Base-by-base conservation (phyloP, 2,888 invertebrate species). In the Acleris emargana region DNA sequence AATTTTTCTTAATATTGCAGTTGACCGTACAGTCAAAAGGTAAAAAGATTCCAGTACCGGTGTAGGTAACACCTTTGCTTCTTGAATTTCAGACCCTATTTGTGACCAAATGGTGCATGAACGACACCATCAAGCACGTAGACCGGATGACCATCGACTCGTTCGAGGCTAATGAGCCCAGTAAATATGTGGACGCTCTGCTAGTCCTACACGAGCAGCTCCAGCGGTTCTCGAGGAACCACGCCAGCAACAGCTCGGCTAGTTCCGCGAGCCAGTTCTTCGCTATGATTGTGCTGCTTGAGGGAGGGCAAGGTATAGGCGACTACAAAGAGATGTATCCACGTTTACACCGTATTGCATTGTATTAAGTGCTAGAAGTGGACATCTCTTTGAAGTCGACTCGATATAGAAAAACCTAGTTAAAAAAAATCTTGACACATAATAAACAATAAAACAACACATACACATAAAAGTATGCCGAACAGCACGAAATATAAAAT, bases 211-310 rank as follows among this genome's bases (percentile, higher is more conserved):
- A 79, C 0, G 49, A 73, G 0, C 68, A 70, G 1, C 69, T 93
- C 57, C 50, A 71, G 6, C 71, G 79, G 58, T 73, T 88, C n/a
- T 42, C 77, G 1, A 62, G 68, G 11, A 81, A 80, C 57, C 95
- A 95, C 75, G 74, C 84, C 11, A 57, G 73, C 6, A 89, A 93
- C 0, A 93, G 92, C 5, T 74, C 80, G 1, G 91, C 91, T 0
- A 94, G 94, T 66, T 84, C 93, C 1, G 83, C 88, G 62, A 93
- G 91, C 59, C 94, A 95, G 77, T 82, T 94, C 5, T 75, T 95
- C 1, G 88, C 93, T 1, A 93, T 95, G 92, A 82, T 79, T 22
- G 78, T 94, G 9, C 77, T 95, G 38, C 73, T 93, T 25, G 94
- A 93, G 73, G 92, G 93, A 32, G 82, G 82, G 52, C 71, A 87